phyloP scores from a whole-genome alignment of 2,888 invertebrate genomes.

The Dryocosmus kuriphilus region DNA sequence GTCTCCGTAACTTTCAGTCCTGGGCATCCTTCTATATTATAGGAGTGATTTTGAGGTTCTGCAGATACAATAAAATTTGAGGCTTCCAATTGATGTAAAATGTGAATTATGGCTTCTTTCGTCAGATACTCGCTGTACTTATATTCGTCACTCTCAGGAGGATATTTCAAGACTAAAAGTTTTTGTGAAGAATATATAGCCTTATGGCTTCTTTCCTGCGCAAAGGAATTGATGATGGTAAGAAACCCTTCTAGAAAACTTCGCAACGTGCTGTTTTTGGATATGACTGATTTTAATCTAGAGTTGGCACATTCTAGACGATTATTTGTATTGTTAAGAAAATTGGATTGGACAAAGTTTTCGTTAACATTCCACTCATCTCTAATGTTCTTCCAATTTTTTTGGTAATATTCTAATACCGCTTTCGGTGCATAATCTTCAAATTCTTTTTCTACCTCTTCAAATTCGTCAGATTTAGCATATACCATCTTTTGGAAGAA shows the following conservation, averaged over 20 bases:
- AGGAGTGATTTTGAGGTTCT: neutral
- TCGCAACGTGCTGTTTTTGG: neutral
- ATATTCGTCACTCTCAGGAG: neutral
- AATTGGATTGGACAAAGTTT: neutral
- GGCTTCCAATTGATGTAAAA: neutral
- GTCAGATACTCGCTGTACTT: neutral
- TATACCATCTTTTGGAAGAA: neutral
- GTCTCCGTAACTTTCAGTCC: too few relatives aligned
- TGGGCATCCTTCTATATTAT: too few relatives aligned
- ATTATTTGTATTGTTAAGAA: neutral
- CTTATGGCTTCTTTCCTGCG: neutral
- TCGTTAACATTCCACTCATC: neutral
- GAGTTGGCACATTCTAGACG: neutral
- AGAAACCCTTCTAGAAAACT: neutral
- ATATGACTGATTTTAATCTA: neutral
- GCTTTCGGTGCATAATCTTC: neutral
- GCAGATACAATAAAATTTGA: neutral
- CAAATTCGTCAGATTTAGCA: neutral
- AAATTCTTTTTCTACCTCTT: neutral
- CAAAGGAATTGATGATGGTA: neutral
- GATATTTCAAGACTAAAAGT: neutral
- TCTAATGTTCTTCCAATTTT: neutral
- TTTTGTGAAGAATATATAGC: neutral
- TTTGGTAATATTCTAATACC: neutral
- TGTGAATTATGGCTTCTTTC: neutral